Conservation (phyloP, 2,888 invertebrate genomes). For the Dugesia japonica region DNA sequence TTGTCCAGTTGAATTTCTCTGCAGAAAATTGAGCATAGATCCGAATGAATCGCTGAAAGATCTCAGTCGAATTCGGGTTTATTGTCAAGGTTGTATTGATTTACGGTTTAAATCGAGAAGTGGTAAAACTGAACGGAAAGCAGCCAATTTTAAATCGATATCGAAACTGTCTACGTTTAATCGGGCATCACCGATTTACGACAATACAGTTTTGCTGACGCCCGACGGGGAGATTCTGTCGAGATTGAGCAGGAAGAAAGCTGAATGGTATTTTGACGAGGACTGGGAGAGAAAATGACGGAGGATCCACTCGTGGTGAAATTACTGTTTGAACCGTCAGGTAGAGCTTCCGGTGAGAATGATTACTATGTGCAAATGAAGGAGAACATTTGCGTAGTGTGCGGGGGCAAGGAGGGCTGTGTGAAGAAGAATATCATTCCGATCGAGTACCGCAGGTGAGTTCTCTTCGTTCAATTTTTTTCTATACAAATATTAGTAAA, state of each 20-base stretch:
- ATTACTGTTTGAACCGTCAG: conserved; percentile 63
- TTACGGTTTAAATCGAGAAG: not conserved
- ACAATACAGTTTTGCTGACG: not conserved
- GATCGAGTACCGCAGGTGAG: conserved; percentile 59
- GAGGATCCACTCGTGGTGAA: conserved; percentile 56
- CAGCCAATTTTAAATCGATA: not conserved
- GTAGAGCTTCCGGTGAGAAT: conserved; percentile 54
- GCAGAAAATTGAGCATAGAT: not conserved
- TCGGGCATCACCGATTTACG: not conserved
- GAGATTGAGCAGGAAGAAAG: not conserved
- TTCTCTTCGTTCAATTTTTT: too few species aligned
- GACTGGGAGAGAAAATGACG: conserved; percentile 39
- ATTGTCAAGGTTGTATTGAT: not conserved
- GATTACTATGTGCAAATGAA: conserved; percentile 62
- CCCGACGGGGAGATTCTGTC: not conserved
- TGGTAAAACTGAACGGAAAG: too few species aligned
- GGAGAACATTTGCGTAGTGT: conserved; percentile 64
- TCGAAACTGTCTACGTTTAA: not conserved
- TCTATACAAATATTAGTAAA: too few species aligned
- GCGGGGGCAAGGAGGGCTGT: conserved; percentile 57
- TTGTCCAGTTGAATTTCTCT: not conserved
- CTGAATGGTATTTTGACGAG: not conserved
- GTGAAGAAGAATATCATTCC: conserved; percentile 66
- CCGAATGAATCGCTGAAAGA: not conserved
- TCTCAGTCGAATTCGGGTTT: not conserved